Percentiles rank a stretch among this genome's conserved stretches.
Conservation (phyloP, 2,888 invertebrate species). For the Drosophila rubida region DNA sequence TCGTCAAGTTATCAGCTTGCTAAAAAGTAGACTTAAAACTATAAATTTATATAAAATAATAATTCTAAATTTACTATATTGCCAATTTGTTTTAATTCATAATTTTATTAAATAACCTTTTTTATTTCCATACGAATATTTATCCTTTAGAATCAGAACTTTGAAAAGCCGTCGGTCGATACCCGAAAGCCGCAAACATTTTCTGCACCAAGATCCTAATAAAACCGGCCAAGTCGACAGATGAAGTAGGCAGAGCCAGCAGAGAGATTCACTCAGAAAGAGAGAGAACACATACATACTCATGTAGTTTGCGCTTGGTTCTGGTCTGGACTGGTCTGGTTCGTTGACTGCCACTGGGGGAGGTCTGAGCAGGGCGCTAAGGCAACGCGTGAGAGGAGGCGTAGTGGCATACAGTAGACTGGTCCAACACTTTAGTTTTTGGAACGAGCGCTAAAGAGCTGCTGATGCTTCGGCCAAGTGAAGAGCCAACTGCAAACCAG, state of each 20-base stretch:
- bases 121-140: too few relatives aligned
- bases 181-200: slow-evolving; percentile 8
- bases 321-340: slow-evolving; percentile 16
- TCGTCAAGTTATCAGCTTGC: too few relatives aligned
- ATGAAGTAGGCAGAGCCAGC: slow-evolving; percentile 73
- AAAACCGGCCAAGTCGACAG: slow-evolving; percentile 35
- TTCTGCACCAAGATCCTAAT: slow-evolving; percentile 11
- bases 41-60: too few relatives aligned
- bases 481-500: slow-evolving; percentile 66
- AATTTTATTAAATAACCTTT: too few relatives aligned
- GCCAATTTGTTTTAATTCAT: too few relatives aligned
- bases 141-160: too few relatives aligned
- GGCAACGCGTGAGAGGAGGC: neutral
- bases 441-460: slow-evolving; percentile 80
- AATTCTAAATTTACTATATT: too few relatives aligned
- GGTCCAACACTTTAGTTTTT: slow-evolving; percentile 76
- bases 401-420: slow-evolving; percentile 28
- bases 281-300: slow-evolving; percentile 30
- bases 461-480: slow-evolving; percentile 64
- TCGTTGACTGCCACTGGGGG: neutral
- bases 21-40: too few relatives aligned
- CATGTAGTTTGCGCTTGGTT: neutral
- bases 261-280: slow-evolving; percentile 70
- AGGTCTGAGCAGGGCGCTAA: neutral
- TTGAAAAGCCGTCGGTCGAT: slow-evolving; percentile 56